Conservation (phyloP, 2,113 vertebrate genomes). For the Lichenostomus cassidix region DNA sequence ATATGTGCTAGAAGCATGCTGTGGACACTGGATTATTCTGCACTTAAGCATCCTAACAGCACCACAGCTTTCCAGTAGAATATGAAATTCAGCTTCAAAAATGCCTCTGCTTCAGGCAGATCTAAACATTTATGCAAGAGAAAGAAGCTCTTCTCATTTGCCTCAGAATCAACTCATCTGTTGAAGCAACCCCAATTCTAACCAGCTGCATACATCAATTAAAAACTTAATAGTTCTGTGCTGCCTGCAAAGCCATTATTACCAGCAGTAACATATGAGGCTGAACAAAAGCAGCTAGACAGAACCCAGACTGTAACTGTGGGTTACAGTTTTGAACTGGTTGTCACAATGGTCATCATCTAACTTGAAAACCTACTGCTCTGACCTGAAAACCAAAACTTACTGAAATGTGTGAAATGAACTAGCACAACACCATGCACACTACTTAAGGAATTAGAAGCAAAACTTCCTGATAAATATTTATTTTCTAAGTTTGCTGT, state of each 20-base stretch:
- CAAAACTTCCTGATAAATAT: background rate
- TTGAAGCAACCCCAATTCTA: background rate
- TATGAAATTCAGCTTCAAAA: background rate
- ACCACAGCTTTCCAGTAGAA: background rate
- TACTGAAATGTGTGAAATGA: background rate
- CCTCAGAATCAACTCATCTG: background rate
- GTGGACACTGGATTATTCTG: background rate
- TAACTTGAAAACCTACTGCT: background rate
- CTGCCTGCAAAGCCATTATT: background rate
- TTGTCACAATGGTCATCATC: background rate
- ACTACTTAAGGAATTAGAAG: background rate
- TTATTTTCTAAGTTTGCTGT: background rate
- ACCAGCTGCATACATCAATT: background rate
- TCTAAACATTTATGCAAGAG: background rate
- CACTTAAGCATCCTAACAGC: background rate
- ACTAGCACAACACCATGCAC: background rate
- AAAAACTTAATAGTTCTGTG: background rate
- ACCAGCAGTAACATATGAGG: background rate
- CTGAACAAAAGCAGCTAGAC: background rate
- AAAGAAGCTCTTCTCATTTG: background rate
- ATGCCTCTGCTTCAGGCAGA: background rate
- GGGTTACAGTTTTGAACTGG: background rate
- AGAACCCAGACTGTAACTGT: background rate
- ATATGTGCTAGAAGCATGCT: background rate
- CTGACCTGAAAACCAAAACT: background rate